These are phyloP conservation scores for Synanthedon andrenaeformis DNA, from an alignment of 2,888 invertebrate species.

Conservation along the genomic window DNA sequence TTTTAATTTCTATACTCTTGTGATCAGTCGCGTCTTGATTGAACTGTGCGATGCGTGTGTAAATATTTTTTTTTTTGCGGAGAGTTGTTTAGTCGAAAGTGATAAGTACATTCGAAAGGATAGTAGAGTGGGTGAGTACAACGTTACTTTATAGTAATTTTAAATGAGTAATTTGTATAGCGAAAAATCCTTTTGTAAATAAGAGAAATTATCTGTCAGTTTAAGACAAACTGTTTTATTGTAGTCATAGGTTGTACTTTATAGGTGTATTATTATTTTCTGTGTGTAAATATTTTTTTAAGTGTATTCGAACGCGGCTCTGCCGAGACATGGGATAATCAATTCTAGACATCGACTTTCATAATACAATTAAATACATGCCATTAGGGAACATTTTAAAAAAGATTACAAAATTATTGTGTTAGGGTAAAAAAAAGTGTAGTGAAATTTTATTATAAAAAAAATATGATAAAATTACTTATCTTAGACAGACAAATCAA, in stretches of 20 bases:
- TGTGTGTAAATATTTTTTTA: constrained; percentile 35
- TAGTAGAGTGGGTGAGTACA: constrained; percentile 65
- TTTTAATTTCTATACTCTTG: constrained; percentile 38
- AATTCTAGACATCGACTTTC: too few relatives aligned
- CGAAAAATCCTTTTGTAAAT: constrained; percentile 52
- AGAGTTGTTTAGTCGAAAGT: constrained; percentile 30
- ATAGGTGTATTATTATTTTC: constrained; percentile 31
- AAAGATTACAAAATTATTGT: too few relatives aligned
- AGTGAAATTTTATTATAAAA: too few relatives aligned
- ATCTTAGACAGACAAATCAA: too few relatives aligned
- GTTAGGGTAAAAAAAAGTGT: too few relatives aligned
- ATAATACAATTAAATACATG: too few relatives aligned
- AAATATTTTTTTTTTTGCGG: constrained; percentile 33
- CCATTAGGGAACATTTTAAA: too few relatives aligned
- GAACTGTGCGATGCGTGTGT: constrained; percentile 44
- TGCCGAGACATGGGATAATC: neutral
- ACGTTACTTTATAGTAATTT: constrained; percentile 64
- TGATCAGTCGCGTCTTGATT: constrained; percentile 66
- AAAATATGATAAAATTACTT: too few relatives aligned
- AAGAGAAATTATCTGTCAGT: constrained; percentile 68
- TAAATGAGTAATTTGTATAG: constrained; percentile 57
- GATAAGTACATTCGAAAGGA: constrained; percentile 58
- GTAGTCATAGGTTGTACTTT: constrained; percentile 65
- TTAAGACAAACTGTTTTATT: constrained; percentile 67
- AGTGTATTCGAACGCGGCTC: constrained; percentile 29